Evolutionary conservation across 2,797 vertebrate species (phyloP).

Genomic region (Smutsia temminckii): DNA sequence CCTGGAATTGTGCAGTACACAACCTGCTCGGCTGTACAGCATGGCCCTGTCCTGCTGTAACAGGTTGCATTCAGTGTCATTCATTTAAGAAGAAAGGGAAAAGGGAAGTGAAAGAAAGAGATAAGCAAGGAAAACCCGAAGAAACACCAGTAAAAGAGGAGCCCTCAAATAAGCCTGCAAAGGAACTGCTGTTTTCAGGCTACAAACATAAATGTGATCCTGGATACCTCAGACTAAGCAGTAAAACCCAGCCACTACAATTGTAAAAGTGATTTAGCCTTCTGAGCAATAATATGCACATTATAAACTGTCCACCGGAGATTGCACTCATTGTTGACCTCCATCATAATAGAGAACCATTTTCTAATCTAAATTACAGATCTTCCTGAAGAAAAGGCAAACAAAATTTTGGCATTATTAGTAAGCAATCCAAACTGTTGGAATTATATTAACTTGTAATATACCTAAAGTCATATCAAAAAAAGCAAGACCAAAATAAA

Average conservation of each 20-base stretch:
- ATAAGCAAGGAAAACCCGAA: neutral
- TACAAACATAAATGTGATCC: slow-evolving; percentile 16
- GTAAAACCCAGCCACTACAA: neutral
- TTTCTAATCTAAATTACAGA: slow-evolving; percentile 44
- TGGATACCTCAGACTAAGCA: neutral
- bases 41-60: neutral
- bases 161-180: neutral
- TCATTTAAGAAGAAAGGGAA: neutral
- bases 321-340: neutral
- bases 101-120: neutral
- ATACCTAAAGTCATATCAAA: slow-evolving; percentile 1
- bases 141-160: neutral
- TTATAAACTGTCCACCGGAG: neutral
- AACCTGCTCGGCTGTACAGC: neutral
- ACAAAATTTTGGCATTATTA: neutral
- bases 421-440: slow-evolving; percentile 3
- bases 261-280: slow-evolving; percentile 17
- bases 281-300: neutral
- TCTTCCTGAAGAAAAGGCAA: slow-evolving; percentile 13
- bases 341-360: neutral
- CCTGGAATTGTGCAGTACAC: neutral
- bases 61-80: neutral
- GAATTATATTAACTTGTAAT: slow-evolving; percentile 7
- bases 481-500: slow-evolving; percentile 44
- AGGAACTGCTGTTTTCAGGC: neutral